Base-by-base conservation (phyloP, 2,888 invertebrate species). In the Lepidonotus clava region DNA sequence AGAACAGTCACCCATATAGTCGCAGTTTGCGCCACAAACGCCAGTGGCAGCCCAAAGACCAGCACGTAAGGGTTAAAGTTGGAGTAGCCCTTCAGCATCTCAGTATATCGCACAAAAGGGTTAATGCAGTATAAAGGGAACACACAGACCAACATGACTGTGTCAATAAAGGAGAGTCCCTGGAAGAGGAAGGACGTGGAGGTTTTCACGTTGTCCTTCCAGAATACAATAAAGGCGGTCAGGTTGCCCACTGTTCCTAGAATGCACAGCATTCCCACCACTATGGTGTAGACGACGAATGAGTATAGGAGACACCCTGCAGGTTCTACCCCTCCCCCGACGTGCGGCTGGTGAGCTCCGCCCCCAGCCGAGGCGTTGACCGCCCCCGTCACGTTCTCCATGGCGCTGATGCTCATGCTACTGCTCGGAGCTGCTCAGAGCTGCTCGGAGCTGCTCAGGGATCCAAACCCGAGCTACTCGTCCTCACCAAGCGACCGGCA, bases 121-220 rank as follows among this genome's bases (percentile, higher is more conserved):
- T 76, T 51, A 18, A 90, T 56, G 83, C 84, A 85, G 46, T 90
- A 90, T 28, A 90, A n/a, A 0, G 89, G 88, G 46, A 90, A 87
- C 14, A 84, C 88, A 24, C 83, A 61, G 46, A 89, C 18, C 46
- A 90, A 86, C 61, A 90, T 84, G 1, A 87, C 28, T 14, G 86
- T 86, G 86, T 90, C 90, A 46, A 89, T 87, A 41, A 89, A 24
- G 46, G 90, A 77, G 24, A 90, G 86, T 2, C 85, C 89, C 66
- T 90, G 90, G 83, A 90, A 89, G 41, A 90, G 87, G 76, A 90
- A 89, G 18, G 88, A 84, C 0, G 89, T 86, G 24, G 90, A 90
- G 6, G 90, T 90, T 86, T 90, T 90, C 51, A 89, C 85, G 34
- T 84, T 87, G 87, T 90, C 90, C 76, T 83, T 85, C 71, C 86